Conservation (phyloP, 2,888 invertebrate species). For the Diogma glabrata region DNA sequence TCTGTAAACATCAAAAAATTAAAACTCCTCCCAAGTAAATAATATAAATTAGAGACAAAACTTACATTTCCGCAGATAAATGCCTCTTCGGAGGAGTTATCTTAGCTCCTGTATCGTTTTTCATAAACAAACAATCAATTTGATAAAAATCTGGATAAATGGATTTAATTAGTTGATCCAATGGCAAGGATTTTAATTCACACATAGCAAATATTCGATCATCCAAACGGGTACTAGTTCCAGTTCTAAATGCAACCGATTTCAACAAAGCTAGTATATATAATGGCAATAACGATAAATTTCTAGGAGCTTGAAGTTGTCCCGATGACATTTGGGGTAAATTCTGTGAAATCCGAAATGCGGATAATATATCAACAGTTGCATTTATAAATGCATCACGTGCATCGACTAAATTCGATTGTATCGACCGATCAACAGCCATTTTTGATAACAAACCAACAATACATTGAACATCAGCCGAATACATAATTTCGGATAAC, state of each 20-base stretch:
- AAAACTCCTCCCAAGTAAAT: neutral
- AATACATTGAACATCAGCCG: conserved; percentile 90
- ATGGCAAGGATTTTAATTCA: conserved; percentile 79
- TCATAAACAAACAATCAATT: conserved; percentile 55
- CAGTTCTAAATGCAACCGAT: conserved; percentile 80
- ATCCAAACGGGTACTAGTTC: conserved; percentile 80
- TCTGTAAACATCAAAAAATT: conserved; percentile 31
- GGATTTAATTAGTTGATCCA: conserved; percentile 64
- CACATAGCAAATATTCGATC: conserved; percentile 91
- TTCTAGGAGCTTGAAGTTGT: conserved; percentile 62
- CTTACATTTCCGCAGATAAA: conserved; percentile 64
- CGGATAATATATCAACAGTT: conserved; percentile 75
- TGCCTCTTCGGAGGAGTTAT: conserved; percentile 46
- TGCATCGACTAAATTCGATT: conserved; percentile 81
- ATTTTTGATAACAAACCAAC: conserved; percentile 89
- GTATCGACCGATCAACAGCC: conserved; percentile 88
- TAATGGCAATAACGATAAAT: conserved; percentile 73
- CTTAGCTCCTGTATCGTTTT: conserved; percentile 22
- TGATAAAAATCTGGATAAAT: conserved; percentile 91
- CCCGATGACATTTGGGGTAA: conserved; percentile 41
- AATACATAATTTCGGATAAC: conserved; percentile 72
- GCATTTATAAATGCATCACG: conserved; percentile 94
- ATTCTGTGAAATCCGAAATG: conserved; percentile 57
- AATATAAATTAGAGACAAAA: neutral
- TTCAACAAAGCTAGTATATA: conserved; percentile 84